phyloP scores from a whole-genome alignment of 1,140 invertebrate species.

The Ostrea denselamellosa region DNA sequence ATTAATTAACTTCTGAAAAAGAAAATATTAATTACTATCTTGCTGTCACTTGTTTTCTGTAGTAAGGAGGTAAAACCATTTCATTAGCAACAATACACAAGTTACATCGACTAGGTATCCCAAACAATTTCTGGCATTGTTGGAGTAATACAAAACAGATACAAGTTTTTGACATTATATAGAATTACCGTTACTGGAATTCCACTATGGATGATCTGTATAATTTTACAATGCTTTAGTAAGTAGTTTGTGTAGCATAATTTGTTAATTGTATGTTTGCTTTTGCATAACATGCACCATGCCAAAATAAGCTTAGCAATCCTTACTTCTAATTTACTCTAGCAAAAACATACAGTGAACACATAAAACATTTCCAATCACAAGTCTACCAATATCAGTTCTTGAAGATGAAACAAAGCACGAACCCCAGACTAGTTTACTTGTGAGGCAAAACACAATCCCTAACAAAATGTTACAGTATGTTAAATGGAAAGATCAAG shows the following conservation, averaged over 20 bases:
- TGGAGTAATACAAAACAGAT: constrained; percentile 8
- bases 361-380: background rate
- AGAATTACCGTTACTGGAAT: constrained; percentile 5
- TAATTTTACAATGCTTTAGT: constrained; percentile 20
- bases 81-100: background rate
- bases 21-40: background rate
- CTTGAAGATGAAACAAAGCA: background rate
- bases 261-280: constrained; percentile 36
- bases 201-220: constrained; percentile 13
- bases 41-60: background rate
- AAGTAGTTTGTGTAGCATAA: constrained; percentile 29
- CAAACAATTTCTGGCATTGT: constrained; percentile 21
- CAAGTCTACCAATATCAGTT: background rate
- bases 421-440: background rate
- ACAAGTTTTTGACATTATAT: constrained; percentile 37
- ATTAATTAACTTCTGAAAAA: constrained; percentile 18
- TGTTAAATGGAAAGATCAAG: constrained; percentile 34
- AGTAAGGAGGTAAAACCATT: background rate
- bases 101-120: background rate
- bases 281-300: constrained; percentile 35
- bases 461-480: background rate
- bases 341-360: background rate
- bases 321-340: constrained; percentile 22
- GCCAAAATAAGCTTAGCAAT: constrained; percentile 24
- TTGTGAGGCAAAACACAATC: background rate